Percentiles rank a stretch among this genome's conserved stretches.
phyloP scores from a whole-genome alignment of 2,113 vertebrate species.

The Indicator indicator region DNA sequence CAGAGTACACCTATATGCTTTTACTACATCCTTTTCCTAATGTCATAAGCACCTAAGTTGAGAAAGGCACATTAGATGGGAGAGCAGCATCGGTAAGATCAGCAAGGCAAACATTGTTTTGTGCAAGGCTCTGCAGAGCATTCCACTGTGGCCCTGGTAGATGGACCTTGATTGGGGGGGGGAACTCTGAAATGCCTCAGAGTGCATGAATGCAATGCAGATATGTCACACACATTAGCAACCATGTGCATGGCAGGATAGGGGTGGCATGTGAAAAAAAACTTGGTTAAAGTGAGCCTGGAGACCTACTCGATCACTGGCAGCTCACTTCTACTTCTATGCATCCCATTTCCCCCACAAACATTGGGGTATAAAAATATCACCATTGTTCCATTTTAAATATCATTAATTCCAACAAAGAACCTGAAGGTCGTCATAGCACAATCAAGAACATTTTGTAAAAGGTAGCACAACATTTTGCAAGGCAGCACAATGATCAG shows the following conservation, averaged over 20 bases:
- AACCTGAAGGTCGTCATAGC: not conserved
- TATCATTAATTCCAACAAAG: not conserved
- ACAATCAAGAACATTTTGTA: not conserved
- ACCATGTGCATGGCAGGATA: accelerated
- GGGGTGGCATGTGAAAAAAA: not conserved
- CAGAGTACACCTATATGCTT: not conserved
- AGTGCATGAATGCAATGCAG: not conserved
- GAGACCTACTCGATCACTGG: not conserved
- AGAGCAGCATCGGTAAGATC: accelerated
- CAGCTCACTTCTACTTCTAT: not conserved
- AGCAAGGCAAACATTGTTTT: accelerated
- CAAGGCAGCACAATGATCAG: not conserved
- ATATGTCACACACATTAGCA: accelerated
- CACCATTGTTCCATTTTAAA: not conserved
- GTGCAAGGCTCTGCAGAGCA: accelerated
- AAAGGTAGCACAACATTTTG: not conserved
- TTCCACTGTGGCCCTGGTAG: accelerated
- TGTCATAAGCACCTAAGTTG: not conserved
- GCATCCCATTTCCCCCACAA: not conserved
- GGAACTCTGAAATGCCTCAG: not conserved
- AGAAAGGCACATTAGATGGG: not conserved
- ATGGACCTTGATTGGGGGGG: not conserved
- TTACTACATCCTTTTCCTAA: not conserved
- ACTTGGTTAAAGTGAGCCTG: not conserved
- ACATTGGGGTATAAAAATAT: not conserved